These are phyloP conservation scores for Pseudococcus jackbeardsleyi DNA, from an alignment of 2,888 invertebrate species.

Conservation along the genomic window DNA sequence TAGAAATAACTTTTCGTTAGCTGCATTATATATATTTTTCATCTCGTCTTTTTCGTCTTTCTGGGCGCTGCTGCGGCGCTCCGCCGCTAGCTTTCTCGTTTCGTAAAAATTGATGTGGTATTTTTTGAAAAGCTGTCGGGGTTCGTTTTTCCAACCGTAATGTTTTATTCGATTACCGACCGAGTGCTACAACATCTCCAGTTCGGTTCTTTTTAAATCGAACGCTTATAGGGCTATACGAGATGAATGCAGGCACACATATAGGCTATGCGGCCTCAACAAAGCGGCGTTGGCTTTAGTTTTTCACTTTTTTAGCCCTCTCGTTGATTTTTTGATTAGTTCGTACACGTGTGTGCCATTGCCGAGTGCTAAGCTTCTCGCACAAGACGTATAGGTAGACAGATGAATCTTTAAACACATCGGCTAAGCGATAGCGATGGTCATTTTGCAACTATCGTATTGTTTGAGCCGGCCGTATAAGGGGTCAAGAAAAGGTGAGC, in stretches of 20 bases:
- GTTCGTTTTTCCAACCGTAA: constrained; percentile 3
- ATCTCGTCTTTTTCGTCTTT: neutral
- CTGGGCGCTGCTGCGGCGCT: neutral
- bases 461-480: neutral
- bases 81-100: neutral
- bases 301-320: neutral
- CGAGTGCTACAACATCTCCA: neutral
- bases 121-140: constrained; percentile 37
- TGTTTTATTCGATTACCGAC: constrained; percentile 25
- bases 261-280: neutral
- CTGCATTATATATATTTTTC: constrained; percentile 9
- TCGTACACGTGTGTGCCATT: neutral
- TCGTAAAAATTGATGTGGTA: neutral
- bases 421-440: neutral
- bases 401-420: neutral
- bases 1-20: constrained; percentile 19
- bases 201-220: neutral
- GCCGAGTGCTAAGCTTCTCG: neutral
- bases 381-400: neutral
- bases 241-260: neutral
- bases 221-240: neutral
- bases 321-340: neutral
- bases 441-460: neutral
- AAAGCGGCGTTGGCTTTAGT: neutral
- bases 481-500: too few species aligned